Base-by-base conservation (phyloP, 1,140 invertebrate species). In the Brachionus calyciflorus region DNA sequence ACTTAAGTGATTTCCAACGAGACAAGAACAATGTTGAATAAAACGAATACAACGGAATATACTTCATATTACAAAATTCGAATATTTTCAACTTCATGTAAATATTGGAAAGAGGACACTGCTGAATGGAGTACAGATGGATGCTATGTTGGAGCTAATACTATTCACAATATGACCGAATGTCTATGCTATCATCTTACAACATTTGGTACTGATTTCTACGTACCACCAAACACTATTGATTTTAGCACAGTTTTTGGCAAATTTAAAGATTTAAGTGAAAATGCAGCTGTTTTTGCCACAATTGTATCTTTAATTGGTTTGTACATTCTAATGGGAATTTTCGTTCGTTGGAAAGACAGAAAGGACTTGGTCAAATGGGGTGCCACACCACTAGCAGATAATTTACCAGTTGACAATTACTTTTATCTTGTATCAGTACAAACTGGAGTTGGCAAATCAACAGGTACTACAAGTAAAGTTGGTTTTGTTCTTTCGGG, bases 231-330 rank as follows among this genome's bases (percentile, higher is more conserved):
- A 0, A 88, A 88, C 80, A 86, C 87, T 5, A 87, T 88, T 19
- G 87, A 88, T 80, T 88, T 88, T 79, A 81, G 78, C 30, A 88
- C 88, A 73, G 87, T 88, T 0, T 88, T 87, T 81, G 81, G 80
- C 26, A 83, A 84, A 77, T 84, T 84, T 77, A 81, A 80, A 40
- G 79, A 82, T 57, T 80, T 84, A 6, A 79, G 77, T 41, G 83
- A 84, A 76, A 84, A 84, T 73, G 81, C 84, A 5, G 83, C 83
- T 9, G 84, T 85, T 17, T 85, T 85, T 76, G 80, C 80, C n/a
- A 87, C 86, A 0, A 84, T 88, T 14, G 83, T 88, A 49, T 79
- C 84, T 7, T 83, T 87, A 1, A 77, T 88, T 28, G 79, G 81
- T 0, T 30, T 87, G 0, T 88, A 87, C 77, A 57, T 87, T 26